Evolutionary conservation across 2,797 vertebrate genomes (phyloP), one percentile per base, ranked within the genome.

Genomic region (Clarias fuscus): DNA sequence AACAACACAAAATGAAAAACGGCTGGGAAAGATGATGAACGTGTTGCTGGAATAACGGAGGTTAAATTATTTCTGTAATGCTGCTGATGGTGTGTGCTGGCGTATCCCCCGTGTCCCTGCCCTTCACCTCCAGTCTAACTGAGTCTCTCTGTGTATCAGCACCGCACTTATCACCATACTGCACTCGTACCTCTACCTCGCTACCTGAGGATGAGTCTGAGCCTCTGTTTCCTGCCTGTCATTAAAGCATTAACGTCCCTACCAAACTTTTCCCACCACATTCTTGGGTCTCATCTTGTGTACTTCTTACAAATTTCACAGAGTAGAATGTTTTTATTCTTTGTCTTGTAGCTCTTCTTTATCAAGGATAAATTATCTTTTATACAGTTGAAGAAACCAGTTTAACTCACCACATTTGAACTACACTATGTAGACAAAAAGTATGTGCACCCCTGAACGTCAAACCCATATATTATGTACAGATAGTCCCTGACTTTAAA

Each of bases 1-100:
- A 10, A 22, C n/a, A 65, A 67, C 24, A 75, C 27, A 27, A 37
- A 37, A 83, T 67, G 33, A 76, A 15, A 88, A 40, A 30, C 79
- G 22, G 20, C 53, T 61, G 30, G 53, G 11, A 30, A 5, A 37
- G 72, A 13, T 18, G 18, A 30, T 15, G 22, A 40, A 59, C 58
- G 22, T 65, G 48, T 59, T 53, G 20, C 18, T 83, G 81, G 81
- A 67, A 37, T 33, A 37, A 68, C 2, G 0, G 18, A 64, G 22
- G 37, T 10, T 1, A n/a, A 7, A n/a, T 64, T 22, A 59, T 13
- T 11, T n/a, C 24, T 24, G 40, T 48, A 48, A 18, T 30, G n/a
- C 15, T 30, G 27, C 27, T 11, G 53, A 17, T 53, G 48, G 48
- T 53, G 48, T 53, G 48, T 53, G 48, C n/a, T 67, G 64, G 64